These are phyloP conservation scores for Lophochroa leadbeateri DNA, from an alignment of 2,113 vertebrate genomes.

Conservation along the genomic window DNA sequence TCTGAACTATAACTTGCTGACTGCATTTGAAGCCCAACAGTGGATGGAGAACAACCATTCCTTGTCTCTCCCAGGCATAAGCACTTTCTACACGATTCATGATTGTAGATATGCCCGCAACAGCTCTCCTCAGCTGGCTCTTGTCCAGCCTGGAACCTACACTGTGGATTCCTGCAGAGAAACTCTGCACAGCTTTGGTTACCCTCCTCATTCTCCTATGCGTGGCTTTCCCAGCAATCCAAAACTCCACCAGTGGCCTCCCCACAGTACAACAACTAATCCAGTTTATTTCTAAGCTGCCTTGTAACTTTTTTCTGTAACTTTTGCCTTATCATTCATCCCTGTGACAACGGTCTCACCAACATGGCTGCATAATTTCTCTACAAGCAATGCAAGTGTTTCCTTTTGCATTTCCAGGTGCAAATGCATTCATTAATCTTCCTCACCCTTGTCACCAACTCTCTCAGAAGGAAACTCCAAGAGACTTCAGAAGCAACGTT, in stretches of 20 bases:
- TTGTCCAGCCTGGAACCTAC: neutral
- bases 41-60: neutral
- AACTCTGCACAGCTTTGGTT: neutral
- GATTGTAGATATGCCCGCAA: accelerated
- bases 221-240: neutral
- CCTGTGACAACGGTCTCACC: neutral
- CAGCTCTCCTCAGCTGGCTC: neutral
- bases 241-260: neutral
- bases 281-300: neutral
- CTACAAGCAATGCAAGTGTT: neutral
- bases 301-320: neutral
- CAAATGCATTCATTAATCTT: neutral
- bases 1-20: neutral
- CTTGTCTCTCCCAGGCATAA: neutral
- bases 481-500: neutral
- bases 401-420: neutral
- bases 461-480: neutral
- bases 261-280: neutral
- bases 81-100: neutral
- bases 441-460: neutral
- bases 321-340: neutral
- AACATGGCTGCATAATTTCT: neutral
- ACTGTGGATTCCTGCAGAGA: neutral
- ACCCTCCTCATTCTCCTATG: neutral
- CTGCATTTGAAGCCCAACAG: neutral